Evolutionary conservation across 1,140 invertebrate species (phyloP).

Genomic region (Bilobella aurantiaca): DNA sequence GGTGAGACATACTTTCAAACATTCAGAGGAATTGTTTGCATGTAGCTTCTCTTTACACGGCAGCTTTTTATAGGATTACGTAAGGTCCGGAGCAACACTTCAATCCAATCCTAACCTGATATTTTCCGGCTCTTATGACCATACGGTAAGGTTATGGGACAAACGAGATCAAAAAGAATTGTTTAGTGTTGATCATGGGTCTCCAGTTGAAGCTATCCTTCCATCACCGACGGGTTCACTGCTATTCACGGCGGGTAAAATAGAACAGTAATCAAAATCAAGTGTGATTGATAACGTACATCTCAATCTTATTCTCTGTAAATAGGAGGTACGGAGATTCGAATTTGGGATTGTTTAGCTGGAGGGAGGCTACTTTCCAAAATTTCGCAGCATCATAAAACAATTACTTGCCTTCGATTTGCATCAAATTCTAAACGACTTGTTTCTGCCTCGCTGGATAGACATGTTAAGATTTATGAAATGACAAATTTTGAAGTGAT

Average conservation of each 20-base stretch:
- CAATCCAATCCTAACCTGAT: conserved; percentile 62
- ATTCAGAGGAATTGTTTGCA: conserved; percentile 19
- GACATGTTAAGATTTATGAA: conserved; percentile 91
- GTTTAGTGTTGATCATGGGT: conserved; percentile 71
- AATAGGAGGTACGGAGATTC: conserved; percentile 73
- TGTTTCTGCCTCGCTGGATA: conserved; percentile 79
- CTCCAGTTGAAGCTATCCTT: conserved; percentile 79
- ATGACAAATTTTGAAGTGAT: conserved; percentile 72
- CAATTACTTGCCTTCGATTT: conserved; percentile 70
- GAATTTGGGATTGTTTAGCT: conserved; percentile 83
- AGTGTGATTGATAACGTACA: background rate
- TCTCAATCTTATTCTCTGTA: background rate
- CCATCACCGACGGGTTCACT: conserved; percentile 81
- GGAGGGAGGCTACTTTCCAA: conserved; percentile 70
- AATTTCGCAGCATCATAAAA: conserved; percentile 83
- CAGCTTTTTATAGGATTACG: conserved; percentile 58
- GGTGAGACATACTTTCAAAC: conserved; percentile 34
- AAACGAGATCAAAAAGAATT: conserved; percentile 58
- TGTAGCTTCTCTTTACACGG: conserved; percentile 14
- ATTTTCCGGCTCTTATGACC: conserved; percentile 86
- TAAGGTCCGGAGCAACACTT: conserved; percentile 67
- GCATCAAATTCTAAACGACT: conserved; percentile 68
- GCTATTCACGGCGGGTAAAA: conserved; percentile 70
- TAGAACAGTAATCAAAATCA: no score
- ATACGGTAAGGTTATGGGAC: conserved; percentile 81